These are phyloP conservation scores for Silvanus unidentatus DNA, from an alignment of 2,888 invertebrate genomes.

Conservation along the genomic window DNA sequence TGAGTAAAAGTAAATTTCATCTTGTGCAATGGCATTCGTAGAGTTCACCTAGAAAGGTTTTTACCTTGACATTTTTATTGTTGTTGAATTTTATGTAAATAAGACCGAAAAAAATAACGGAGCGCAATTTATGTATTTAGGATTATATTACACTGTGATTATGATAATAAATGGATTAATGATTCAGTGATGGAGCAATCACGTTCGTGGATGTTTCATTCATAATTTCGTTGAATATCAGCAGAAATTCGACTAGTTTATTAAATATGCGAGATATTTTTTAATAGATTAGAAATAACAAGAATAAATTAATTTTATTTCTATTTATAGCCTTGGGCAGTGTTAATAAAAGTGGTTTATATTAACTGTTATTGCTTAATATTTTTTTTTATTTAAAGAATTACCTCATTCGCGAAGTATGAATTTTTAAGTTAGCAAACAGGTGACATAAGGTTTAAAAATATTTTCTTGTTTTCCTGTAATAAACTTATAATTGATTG, in stretches of 20 bases:
- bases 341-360: constrained; percentile 14
- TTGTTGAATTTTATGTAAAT: too few species aligned
- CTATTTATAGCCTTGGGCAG: constrained; percentile 13
- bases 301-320: constrained; percentile 4
- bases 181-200: too few species aligned
- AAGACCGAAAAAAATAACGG: background rate
- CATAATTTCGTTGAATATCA: too few species aligned
- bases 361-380: constrained; percentile 9
- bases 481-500: too few species aligned
- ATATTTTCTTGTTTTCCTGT: constrained; percentile 14
- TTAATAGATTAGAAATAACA: too few species aligned
- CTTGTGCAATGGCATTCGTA: too few species aligned
- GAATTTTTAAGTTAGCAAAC: constrained; percentile 12
- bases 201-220: too few species aligned
- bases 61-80: too few species aligned
- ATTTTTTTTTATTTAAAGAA: constrained; percentile 21
- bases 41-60: too few species aligned
- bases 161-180: too few species aligned
- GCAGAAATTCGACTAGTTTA: too few species aligned
- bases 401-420: constrained; percentile 13
- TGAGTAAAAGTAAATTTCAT: background rate
- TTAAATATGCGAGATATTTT: too few species aligned
- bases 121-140: constrained; percentile 1
- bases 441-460: constrained; percentile 31
- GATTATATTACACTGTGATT: background rate